Evolutionary conservation across 1,140 invertebrate genomes (phyloP), one percentile per base, ranked within the genome.

Genomic region (Panulirus ornatus): DNA sequence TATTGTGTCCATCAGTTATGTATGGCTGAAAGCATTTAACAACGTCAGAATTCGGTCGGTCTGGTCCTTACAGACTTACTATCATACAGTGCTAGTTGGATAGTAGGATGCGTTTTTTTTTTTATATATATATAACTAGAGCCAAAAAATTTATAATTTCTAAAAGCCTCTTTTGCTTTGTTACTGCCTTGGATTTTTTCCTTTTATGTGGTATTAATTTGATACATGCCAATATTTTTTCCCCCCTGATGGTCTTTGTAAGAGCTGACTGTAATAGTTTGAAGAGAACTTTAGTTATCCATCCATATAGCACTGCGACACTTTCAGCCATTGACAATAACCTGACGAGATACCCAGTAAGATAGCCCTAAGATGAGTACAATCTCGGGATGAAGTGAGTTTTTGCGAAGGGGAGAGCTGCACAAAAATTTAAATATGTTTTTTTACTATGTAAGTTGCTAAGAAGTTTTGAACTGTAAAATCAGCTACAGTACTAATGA

Each of bases 351-450:
- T 70, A 75, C 83, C 82, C 36, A 70, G 34, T 79, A 88, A 88
- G 54, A 66, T 88, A 88, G 85, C 44, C 85, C 75, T 88, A 88
- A 88, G 85, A 84, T 70, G 58, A 78, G 51, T 79, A 85, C 83
- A 88, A 81, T 88, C 85, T 88, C 85, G 85, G 85, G 85, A 88
- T 88, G 85, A 88, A 79, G 85, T 88, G 85, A 88, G 76, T 81
- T 88, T 88, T 88, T 88, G 85, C 85, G 85, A 88, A 79, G 85
- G 85, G 85, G 85, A 88, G 85, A 88, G 85, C 85, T 88, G 85
- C 75, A 88, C 36, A 63, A 88, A 88, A 88, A 88, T 85, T 73
- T 42, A 70, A 36, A 70, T 40, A 79, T 78, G n/a, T n/a, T n/a
- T 88, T 88, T 78, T 87, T 81, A 44, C 76, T 81, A n/a, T n/a